Conservation (phyloP, 1,140 invertebrate species). For the Bombus confusus region DNA sequence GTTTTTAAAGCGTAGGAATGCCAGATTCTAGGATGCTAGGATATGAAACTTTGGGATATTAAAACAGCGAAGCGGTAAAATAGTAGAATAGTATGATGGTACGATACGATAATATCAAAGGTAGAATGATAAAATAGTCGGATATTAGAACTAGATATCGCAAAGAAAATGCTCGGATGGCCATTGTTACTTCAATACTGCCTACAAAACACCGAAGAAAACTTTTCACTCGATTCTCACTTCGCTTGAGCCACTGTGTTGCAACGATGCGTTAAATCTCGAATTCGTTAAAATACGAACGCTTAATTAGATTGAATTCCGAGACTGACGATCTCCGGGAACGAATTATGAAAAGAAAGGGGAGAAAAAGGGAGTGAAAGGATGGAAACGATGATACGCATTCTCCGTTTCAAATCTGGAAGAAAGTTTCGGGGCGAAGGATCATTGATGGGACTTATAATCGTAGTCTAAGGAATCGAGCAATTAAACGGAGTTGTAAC, state of each 20-base stretch:
- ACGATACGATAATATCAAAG: background rate
- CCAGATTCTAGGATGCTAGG: too few species aligned
- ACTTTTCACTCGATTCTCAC: too few species aligned
- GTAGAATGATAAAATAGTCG: background rate
- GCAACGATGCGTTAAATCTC: background rate
- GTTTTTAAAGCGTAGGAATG: too few species aligned
- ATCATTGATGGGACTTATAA: conserved; percentile 18
- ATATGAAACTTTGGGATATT: too few species aligned
- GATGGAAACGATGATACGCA: conserved; percentile 20
- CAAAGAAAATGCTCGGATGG: background rate
- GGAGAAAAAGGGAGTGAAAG: background rate
- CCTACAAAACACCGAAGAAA: too few species aligned
- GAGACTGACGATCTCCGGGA: background rate
- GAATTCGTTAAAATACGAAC: conserved; percentile 48
- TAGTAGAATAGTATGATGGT: too few species aligned
- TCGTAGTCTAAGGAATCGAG: conserved; percentile 43
- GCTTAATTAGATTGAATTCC: conserved; percentile 2
- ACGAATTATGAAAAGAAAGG: conserved; percentile 22
- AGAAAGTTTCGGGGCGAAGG: conserved; percentile 4
- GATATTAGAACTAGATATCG: background rate
- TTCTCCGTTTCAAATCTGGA: background rate
- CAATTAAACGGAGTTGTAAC: conserved; percentile 61
- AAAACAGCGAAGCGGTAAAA: too few species aligned
- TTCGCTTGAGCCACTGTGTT: background rate
- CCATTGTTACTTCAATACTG: background rate